Evolutionary conservation across 2,113 vertebrate species (phyloP), one percentile per base, ranked within the genome.

Genomic region (Oncorhynchus mykiss): DNA sequence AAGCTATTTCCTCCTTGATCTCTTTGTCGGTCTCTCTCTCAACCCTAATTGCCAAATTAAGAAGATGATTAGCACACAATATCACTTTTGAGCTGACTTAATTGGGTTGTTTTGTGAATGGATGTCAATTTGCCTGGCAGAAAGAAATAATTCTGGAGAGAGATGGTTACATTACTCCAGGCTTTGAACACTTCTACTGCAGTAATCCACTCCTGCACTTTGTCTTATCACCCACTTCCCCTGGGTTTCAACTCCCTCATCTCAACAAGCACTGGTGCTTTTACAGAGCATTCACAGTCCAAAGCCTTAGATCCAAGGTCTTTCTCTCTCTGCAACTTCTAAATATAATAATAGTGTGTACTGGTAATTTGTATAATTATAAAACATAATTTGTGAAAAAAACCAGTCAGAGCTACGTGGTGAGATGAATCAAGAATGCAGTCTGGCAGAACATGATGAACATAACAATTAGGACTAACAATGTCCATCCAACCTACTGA

Each of bases 31-130:
- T 54, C 51, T 54, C 51, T 54, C 51, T 54, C 51, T 18, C 39
- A 11, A 45, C 9, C 39, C 9, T 45, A 45, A 45, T 12, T 45
- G 39, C 39, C 51, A 54, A 45, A 54, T 54, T 1, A 54, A 18
- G 14, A 54, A 54, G 51, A 54, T 54, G 18, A 54, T 16, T 54
- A 54, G 51, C 51, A 16, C 49, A 54, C 11, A 11, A 34, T 16
- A 31, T 69, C 25, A 45, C 12, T 2, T 70, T 70, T 49, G n/a
- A 48, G 48, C 67, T 49, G 14, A 70, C 67, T 22, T 70, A 70
- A 70, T 45, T 48, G 34, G n/a, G 67, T 70, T 70, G 8, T 70
- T 39, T 70, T 48, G 16, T 34, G 39, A 70, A 70, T 48, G 39
- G 67, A 68, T 22, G 12, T 67, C 24, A 29, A 67, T 27, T 11